These are phyloP conservation scores for Drosophila kepulauana DNA, from an alignment of 1,140 invertebrate genomes.

Conservation along the genomic window DNA sequence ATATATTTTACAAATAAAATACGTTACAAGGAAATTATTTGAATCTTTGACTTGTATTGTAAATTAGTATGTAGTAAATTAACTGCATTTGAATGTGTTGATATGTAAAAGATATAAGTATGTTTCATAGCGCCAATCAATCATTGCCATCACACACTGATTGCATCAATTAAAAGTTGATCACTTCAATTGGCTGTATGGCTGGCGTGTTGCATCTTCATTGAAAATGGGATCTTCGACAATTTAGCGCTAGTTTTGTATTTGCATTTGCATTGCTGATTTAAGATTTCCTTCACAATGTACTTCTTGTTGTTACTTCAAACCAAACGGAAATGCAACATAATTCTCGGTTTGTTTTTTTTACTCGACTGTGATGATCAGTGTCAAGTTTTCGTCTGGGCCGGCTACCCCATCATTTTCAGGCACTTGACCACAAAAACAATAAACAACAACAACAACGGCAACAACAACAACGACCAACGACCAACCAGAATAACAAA, in stretches of 20 bases:
- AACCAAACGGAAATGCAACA: conserved; percentile 71
- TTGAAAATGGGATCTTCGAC: conserved; percentile 27
- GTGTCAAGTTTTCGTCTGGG: conserved; percentile 81
- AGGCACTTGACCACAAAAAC: conserved; percentile 77
- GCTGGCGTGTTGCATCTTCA: conserved; percentile 33
- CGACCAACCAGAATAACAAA: neutral
- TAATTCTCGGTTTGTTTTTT: conserved; percentile 69
- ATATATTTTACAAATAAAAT: neutral
- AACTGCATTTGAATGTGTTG: neutral
- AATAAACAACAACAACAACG: conserved; percentile 16
- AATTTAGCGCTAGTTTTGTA: conserved; percentile 38
- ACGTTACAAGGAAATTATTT: neutral
- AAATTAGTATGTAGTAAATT: neutral
- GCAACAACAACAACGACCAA: neutral
- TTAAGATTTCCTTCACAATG: conserved; percentile 75
- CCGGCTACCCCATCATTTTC: conserved; percentile 63
- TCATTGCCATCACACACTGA: conserved; percentile 45
- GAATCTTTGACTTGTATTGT: neutral
- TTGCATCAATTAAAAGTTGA: conserved; percentile 74
- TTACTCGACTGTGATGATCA: conserved; percentile 75
- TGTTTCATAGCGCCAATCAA: conserved; percentile 9
- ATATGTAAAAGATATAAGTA: neutral
- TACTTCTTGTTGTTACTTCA: conserved; percentile 34
- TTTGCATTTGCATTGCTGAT: conserved; percentile 75
- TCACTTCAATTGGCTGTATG: conserved; percentile 59